These are phyloP conservation scores for Holacanthella duospinosa DNA, from an alignment of 2,888 invertebrate genomes.

Conservation along the genomic window DNA sequence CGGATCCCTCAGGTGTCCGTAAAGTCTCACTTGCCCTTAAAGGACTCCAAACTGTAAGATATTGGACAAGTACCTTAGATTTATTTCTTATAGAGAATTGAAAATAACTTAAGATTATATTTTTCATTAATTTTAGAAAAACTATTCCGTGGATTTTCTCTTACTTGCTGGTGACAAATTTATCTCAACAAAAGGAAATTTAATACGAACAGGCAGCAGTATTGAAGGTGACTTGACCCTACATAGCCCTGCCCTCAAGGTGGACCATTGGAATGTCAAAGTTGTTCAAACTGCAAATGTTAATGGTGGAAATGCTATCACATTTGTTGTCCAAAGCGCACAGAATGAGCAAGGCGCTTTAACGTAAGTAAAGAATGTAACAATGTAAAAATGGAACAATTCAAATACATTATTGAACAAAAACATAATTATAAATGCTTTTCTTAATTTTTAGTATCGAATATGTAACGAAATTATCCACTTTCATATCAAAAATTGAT, in stretches of 20 bases:
- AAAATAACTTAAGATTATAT: no score
- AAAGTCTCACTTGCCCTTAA: background rate
- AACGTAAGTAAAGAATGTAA: slow-evolving; percentile 1
- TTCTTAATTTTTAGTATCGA: slow-evolving; percentile 14
- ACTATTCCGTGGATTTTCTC: slow-evolving; percentile 22
- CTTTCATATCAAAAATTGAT: slow-evolving; percentile 22
- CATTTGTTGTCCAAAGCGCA: slow-evolving; percentile 7
- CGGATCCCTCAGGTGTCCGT: slow-evolving; percentile 17
- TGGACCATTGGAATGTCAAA: slow-evolving; percentile 33
- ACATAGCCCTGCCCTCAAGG: slow-evolving; percentile 31
- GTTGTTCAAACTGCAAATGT: slow-evolving; percentile 16
- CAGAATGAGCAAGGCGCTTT: background rate
- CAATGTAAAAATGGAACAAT: background rate
- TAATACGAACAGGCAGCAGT: slow-evolving; percentile 12
- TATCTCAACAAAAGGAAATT: slow-evolving; percentile 26
- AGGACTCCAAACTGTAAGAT: slow-evolving; percentile 4
- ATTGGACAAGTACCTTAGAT: no score
- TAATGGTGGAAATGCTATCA: slow-evolving; percentile 27
- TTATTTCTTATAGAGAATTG: no score
- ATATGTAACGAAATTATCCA: slow-evolving; percentile 23
- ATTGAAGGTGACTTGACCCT: slow-evolving; percentile 29
- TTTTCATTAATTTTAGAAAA: background rate
- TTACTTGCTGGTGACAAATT: slow-evolving; percentile 32
- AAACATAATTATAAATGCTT: background rate
- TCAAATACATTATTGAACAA: background rate